Conservation (phyloP, 23 tunicate species). For the Trididemnum nubilum region DNA sequence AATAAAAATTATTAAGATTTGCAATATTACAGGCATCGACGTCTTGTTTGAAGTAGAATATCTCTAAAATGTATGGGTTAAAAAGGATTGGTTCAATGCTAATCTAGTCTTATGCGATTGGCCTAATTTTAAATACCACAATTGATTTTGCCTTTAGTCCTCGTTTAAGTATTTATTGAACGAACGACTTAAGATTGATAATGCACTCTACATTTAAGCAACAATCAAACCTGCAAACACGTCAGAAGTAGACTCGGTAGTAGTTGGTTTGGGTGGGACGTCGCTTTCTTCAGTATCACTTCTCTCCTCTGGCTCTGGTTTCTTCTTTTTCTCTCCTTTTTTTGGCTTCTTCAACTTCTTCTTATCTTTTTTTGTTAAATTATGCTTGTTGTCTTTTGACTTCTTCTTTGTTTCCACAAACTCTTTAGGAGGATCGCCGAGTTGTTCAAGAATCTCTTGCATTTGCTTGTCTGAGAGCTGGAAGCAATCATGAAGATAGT, state of each 20-base stretch:
- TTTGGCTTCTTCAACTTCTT: slow-evolving; percentile 28
- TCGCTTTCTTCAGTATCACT: slow-evolving; percentile 13
- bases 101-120: no score
- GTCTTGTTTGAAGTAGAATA: no score
- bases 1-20: no score
- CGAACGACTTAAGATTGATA: no score
- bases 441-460: neutral
- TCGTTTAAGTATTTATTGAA: no score
- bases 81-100: no score
- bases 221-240: neutral
- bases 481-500: no score
- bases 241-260: neutral
- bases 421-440: neutral
- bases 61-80: no score
- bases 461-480: slow-evolving; percentile 2
- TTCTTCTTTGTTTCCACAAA: neutral
- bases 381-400: slow-evolving; percentile 12
- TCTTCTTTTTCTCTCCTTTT: slow-evolving; percentile 30
- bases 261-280: neutral
- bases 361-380: slow-evolving; percentile 3
- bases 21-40: no score
- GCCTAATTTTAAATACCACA: no score
- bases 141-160: no score
- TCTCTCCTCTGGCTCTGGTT: neutral
- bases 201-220: no score